These are phyloP conservation scores for Labeo rohita DNA, from an alignment of 2,113 vertebrate genomes.

Conservation along the genomic window DNA sequence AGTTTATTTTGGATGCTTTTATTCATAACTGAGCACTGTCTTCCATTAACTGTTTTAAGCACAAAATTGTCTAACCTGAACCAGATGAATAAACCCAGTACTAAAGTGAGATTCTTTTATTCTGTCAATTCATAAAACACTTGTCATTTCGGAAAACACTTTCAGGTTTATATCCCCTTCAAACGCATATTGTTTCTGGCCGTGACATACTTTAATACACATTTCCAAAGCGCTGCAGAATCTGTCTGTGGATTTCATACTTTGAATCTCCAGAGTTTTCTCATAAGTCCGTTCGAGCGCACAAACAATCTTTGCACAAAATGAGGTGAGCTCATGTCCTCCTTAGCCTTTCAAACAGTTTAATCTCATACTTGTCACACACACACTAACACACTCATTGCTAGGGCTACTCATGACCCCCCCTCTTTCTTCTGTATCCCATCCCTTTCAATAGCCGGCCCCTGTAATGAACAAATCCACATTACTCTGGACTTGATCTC, in stretches of 20 bases:
- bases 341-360: constrained; percentile 68
- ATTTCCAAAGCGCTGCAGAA: background rate
- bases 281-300: constrained; percentile 33
- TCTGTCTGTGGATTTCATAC: constrained; percentile 2
- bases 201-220: background rate
- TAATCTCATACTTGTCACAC: constrained; percentile 46
- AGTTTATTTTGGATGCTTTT: background rate
- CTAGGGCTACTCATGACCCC: constrained; percentile 68
- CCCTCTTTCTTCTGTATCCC: constrained; percentile 34
- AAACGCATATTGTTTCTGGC: background rate
- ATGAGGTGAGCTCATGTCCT: constrained; percentile 62
- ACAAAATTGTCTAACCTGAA: background rate
- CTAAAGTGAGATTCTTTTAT: background rate
- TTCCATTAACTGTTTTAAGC: background rate
- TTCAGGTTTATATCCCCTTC: background rate
- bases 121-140: background rate
- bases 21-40: background rate
- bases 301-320: constrained; percentile 36
- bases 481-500: constrained; percentile 99
- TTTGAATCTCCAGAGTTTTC: background rate
- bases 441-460: constrained; percentile 71
- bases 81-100: background rate
- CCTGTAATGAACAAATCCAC: constrained; percentile 99
- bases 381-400: constrained; percentile 64
- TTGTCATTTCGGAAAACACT: background rate